Base-by-base conservation (phyloP, 2,797 vertebrate species). In the Gymnothorax javanicus region DNA sequence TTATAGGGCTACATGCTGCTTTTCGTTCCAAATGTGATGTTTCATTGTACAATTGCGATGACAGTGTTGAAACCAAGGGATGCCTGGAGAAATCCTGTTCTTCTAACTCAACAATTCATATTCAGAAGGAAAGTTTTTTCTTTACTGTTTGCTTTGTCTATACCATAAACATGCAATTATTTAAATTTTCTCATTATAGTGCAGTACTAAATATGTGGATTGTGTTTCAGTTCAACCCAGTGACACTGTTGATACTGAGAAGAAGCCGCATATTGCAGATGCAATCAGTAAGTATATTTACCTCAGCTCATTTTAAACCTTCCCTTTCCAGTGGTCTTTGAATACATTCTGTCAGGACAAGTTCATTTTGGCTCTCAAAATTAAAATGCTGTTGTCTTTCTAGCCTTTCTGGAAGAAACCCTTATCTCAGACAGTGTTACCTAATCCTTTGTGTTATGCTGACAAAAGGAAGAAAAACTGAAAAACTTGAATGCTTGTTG, bases 171-270 rank as follows among this genome's bases (percentile, higher is more conserved):
- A 1, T 33, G 73, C 52, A 50, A 1, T 20, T 77, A 50, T 5
- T 17, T 50, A 15, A 7, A 6, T 77, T 33, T 50, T 77, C 23
- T 77, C 17, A 52, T 43, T 4, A 43, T 43, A 73, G 13, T 15
- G 33, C 27, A 73, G 27, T 43, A 43, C 27, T 73, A 43, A 73
- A 25, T 73, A 3, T 73, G 33, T 73, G 33, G 4, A 73, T 43
- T 73, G 83, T 92, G 75, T 95, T 95, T 92, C 93, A 97, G 96
- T 97, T 90, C 96, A 97, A 91, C 95, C 96, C 90, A 94, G 95
- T 91, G 95, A 95, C 92, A 92, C 91, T 64, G 95, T 85, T n/a
- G 95, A 88, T 90, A 93, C 90, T 87, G 91, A 88, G 89, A 95
- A 88, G 90, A 96, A 85, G 91, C 95, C 95, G 82, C 91, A 87